These are phyloP conservation scores for Paratrypauchen microcephalus DNA, from an alignment of 2,797 vertebrate species.

Conservation along the genomic window DNA sequence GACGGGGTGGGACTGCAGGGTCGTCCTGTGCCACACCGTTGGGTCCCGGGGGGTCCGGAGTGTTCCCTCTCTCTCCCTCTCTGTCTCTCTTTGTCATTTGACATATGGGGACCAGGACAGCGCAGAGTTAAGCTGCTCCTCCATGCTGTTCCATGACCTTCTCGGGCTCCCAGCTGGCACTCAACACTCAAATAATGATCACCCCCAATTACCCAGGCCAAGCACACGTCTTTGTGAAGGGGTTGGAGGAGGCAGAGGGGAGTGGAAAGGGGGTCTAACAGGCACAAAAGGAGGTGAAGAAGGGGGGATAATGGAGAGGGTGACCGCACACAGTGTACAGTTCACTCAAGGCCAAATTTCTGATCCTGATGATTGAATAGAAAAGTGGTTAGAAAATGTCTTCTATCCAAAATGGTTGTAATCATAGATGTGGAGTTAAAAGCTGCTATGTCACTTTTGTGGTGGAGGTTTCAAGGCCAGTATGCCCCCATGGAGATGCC, in stretches of 20 bases:
- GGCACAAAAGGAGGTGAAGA: slow-evolving; percentile 38
- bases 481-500: no score
- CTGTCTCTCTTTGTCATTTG: slow-evolving; percentile 66
- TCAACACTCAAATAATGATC: slow-evolving; percentile 78
- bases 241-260: slow-evolving; percentile 22
- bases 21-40: slow-evolving; percentile 62
- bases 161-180: slow-evolving; percentile 79
- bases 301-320: slow-evolving; percentile 29
- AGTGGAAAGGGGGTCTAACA: slow-evolving; percentile 20
- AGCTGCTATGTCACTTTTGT: no score
- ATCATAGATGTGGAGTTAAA: no score
- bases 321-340: slow-evolving; percentile 26
- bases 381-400: no score
- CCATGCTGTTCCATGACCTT: slow-evolving; percentile 79
- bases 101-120: slow-evolving; percentile 76
- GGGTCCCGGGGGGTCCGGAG: slow-evolving; percentile 47
- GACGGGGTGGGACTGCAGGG: slow-evolving; percentile 30
- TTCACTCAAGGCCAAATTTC: slow-evolving; percentile 14
- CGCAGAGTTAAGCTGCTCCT: slow-evolving; percentile 72
- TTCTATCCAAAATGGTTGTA: no score
- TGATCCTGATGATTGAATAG: slow-evolving; percentile 38
- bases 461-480: no score
- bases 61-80: slow-evolving; percentile 27
- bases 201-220: slow-evolving; percentile 75
- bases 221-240: slow-evolving; percentile 57